Percentiles rank a stretch among this genome's conserved stretches.
These are phyloP conservation scores for Vireo altiloquus DNA, from an alignment of 2,113 vertebrate genomes.

Conservation along the genomic window DNA sequence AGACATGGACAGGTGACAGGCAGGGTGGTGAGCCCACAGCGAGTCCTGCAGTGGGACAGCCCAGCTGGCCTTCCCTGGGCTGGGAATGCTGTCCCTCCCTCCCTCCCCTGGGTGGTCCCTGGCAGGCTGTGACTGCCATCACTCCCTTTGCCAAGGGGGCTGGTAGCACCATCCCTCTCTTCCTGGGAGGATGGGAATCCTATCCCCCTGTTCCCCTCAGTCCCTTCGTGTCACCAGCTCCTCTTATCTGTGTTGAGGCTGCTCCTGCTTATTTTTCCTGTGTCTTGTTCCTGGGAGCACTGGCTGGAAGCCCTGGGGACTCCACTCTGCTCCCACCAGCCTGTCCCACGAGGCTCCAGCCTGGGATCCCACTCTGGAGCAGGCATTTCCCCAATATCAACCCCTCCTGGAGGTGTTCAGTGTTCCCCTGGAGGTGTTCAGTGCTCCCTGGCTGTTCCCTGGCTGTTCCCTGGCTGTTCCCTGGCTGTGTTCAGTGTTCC, in stretches of 20 bases:
- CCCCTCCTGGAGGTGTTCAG: not conserved
- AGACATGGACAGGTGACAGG: not conserved
- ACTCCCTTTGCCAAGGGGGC: not conserved
- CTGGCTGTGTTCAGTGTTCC: too few relatives aligned
- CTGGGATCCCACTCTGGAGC: fast-evolving
- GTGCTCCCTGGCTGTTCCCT: too few relatives aligned
- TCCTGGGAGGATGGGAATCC: not conserved
- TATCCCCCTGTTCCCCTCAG: not conserved
- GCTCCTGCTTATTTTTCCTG: not conserved
- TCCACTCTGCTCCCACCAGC: not conserved
- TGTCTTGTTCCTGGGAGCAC: fast-evolving
- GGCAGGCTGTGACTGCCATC: not conserved
- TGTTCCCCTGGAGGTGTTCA: too few relatives aligned
- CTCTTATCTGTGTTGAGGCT: not conserved
- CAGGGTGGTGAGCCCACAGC: not conserved
- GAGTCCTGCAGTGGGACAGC: not conserved
- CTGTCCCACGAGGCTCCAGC: fast-evolving
- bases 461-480: too few relatives aligned
- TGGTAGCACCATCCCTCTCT: not conserved
- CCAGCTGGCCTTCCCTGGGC: not conserved
- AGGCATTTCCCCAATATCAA: not conserved
- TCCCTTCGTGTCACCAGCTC: not conserved
- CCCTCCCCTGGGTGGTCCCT: too few relatives aligned
- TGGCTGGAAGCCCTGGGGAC: not conserved
- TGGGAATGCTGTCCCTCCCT: not conserved